A percentile compares a stretch with the other conserved stretches of the same genome.
These are phyloP conservation scores for Genyomyrus donnyi DNA, from an alignment of 2,113 vertebrate genomes.

Conservation along the genomic window DNA sequence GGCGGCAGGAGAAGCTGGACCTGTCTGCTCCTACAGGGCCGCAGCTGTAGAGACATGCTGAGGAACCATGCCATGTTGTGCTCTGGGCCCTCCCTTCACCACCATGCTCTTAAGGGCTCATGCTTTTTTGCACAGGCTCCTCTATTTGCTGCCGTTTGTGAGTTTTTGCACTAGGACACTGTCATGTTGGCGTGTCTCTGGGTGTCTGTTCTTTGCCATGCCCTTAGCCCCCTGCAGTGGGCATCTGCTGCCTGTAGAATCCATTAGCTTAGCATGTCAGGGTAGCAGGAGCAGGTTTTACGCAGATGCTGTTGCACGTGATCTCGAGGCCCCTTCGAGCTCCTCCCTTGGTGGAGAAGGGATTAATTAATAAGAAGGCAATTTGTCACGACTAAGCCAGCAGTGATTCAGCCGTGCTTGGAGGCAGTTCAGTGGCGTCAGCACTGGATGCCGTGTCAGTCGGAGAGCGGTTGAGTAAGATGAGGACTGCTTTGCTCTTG, in stretches of 20 bases:
- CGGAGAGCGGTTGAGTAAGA: background rate
- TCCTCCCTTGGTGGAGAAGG: background rate
- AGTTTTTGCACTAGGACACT: background rate
- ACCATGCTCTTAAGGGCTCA: background rate
- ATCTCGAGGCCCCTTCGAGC: background rate
- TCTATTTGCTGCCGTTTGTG: background rate
- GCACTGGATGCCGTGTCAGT: background rate
- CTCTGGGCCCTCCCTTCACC: background rate
- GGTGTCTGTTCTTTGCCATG: background rate
- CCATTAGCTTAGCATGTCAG: background rate
- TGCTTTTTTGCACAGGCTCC: background rate
- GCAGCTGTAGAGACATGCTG: background rate
- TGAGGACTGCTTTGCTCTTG: background rate
- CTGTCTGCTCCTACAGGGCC: background rate
- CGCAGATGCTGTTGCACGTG: background rate
- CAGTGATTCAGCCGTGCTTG: background rate
- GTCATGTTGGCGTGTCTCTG: background rate
- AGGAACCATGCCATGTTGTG: background rate
- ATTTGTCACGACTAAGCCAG: background rate
- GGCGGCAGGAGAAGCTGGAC: background rate
- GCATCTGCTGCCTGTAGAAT: background rate
- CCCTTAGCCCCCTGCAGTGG: background rate
- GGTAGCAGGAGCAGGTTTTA: background rate
- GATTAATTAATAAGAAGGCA: conserved; percentile 2
- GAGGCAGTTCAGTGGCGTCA: background rate